Evolutionary conservation across 2,888 invertebrate species (phyloP), one percentile per base, ranked within the genome.

Genomic region (Andrena minutula): DNA sequence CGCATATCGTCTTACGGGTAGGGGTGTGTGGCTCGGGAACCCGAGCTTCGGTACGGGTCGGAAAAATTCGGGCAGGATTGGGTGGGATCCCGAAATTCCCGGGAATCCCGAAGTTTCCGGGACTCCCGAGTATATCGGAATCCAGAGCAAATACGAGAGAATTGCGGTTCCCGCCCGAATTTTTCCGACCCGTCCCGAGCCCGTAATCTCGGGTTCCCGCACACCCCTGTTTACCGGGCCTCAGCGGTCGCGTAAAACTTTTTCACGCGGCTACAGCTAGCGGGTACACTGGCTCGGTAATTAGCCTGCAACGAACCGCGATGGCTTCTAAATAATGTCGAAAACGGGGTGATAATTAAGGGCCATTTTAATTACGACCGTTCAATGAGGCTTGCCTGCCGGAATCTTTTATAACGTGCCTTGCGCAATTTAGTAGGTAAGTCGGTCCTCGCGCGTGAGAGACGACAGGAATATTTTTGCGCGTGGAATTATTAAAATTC

Each of bases 1-100:
- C 51, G 56, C 68, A 53, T 83, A 65, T 86, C 79, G 69, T 84
- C 79, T 85, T 81, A 68, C 82, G 53, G 77, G 16, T 1, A 41
- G 12, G 16, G 41, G 41, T 41, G 41, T 41, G 41, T 5, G 41
- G 5, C 16, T 41, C 41, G 41, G 41, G 41, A 41, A 41, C 16
- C 41, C 41, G 41, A 41, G 41, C 41, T 41, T 41, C 41, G 41
- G 41, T 41, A 12, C 41, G 41, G 5, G 16, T 41, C 41, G 41
- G 41, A 41, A 41, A 41, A 41, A 41, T 16, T 41, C 41, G 41
- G 41, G 41, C 41, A 41, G 41, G 4, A 16, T 41, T 41, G 41
- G 41, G 41, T 16, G 41, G 41, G 41, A 16, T 41, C 41, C 16
- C 41, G 41, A 41, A 41, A 16, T 41, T 41, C 41, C 16, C 41